Percentiles rank a stretch among this genome's conserved stretches.
These are phyloP conservation scores for Chauna torquata DNA, from an alignment of 2,113 vertebrate genomes.

Conservation along the genomic window DNA sequence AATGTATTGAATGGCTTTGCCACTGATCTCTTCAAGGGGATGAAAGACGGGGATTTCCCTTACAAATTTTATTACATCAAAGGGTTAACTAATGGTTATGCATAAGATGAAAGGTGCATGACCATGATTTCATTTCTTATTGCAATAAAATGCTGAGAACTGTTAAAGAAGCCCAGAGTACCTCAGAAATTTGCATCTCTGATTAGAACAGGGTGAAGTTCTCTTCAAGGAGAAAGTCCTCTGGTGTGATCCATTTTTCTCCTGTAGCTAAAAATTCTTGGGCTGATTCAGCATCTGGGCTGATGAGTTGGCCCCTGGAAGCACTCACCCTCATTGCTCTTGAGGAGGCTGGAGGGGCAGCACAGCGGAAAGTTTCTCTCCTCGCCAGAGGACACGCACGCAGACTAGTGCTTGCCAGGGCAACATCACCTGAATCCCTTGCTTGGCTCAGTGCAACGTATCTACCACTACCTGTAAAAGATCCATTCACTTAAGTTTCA, in stretches of 20 bases:
- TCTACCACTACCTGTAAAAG: neutral
- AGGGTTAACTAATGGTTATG: neutral
- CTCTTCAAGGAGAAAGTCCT: conserved; percentile 40
- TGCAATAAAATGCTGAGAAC: neutral
- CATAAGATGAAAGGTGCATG: neutral
- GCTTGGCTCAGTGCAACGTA: neutral
- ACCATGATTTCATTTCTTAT: neutral
- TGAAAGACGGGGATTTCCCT: neutral
- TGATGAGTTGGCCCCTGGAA: conserved; percentile 3
- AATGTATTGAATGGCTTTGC: neutral
- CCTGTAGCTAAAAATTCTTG: conserved; percentile 1
- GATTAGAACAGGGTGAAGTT: neutral
- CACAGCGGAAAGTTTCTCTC: neutral
- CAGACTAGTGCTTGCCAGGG: neutral
- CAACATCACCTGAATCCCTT: neutral
- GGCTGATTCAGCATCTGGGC: conserved; percentile 50
- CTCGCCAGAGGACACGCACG: neutral
- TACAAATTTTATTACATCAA: neutral
- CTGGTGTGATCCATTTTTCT: neutral
- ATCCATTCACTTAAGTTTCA: neutral
- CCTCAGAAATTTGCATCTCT: neutral
- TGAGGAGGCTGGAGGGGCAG: neutral
- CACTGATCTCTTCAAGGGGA: neutral
- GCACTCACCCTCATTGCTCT: neutral
- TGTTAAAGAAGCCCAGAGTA: neutral